Evolutionary conservation across 2,113 vertebrate genomes (phyloP).

Genomic region (Alethe diademata): DNA sequence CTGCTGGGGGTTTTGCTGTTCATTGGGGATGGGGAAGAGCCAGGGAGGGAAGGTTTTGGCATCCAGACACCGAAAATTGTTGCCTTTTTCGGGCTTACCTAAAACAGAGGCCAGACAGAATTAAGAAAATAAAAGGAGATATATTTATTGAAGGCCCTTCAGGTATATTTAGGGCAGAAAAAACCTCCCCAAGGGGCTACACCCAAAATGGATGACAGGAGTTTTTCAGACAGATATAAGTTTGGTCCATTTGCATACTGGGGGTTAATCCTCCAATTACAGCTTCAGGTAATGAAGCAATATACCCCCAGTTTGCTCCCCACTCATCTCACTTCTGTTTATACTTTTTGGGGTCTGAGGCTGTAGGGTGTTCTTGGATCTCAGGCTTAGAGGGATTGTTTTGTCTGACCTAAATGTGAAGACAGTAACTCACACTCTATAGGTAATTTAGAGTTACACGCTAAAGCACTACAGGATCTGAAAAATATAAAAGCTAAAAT

Average conservation of each 20-base stretch:
- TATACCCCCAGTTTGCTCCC: accelerated
- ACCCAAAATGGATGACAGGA: too few species aligned
- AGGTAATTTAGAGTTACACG: accelerated
- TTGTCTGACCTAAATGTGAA: too few species aligned
- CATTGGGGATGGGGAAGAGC: accelerated
- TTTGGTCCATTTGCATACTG: background rate
- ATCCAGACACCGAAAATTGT: background rate
- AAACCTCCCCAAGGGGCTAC: background rate
- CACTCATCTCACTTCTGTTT: background rate
- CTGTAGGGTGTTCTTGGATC: background rate
- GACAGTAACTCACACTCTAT: accelerated
- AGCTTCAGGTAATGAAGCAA: background rate
- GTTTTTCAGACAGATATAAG: background rate
- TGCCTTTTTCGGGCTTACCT: background rate
- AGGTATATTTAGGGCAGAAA: background rate
- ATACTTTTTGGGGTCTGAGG: background rate
- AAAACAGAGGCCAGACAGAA: background rate
- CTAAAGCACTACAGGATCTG: background rate
- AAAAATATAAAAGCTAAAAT: background rate
- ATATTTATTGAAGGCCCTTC: too few species aligned
- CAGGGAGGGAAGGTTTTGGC: background rate
- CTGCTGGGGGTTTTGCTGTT: background rate
- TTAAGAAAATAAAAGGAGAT: background rate
- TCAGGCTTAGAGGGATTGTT: background rate
- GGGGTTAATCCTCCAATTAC: background rate